Base-by-base conservation (phyloP, 2,113 vertebrate genomes). In the Chelonoidis abingdonii region DNA sequence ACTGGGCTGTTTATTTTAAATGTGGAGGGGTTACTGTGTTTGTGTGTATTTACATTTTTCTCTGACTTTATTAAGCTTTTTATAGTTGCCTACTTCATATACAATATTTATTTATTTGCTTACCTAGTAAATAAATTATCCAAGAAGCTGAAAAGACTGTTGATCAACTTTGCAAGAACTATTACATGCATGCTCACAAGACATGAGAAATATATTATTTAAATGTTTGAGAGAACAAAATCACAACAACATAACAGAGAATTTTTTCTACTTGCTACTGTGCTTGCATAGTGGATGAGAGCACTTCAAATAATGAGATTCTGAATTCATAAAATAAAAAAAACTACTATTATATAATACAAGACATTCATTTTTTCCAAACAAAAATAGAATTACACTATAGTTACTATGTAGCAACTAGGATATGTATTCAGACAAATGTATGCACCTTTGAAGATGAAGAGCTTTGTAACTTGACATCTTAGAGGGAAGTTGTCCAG, bases 141-240 rank as follows among this genome's bases (percentile, higher is more conserved):
- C 84, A 24, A 89, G 92, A 94, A 93, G 88, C 52, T 82, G 52
- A 86, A 90, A 29, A 93, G 50, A 83, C 21, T 0, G 0, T 3
- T 90, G 81, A 93, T 83, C 5, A 12, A 91, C 56, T 91, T 92
- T 80, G 44, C 49, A 94, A 91, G 78, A 84, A 12, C 56, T 93
- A 52, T 62, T 89, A 86, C 19, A 81, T 50, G 94, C 94, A 92
- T 89, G 5, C 3, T 3, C 1, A 41, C 25, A 50, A 79, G 57
- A 10, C 87, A 85, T 92, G 59, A 82, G 94, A 57, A 87, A 91
- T 93, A 92, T 65, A 91, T 76, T 80, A 88, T 19, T 72, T 12
- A 90, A 89, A 13, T 72, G 81, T 6, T 82, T 22, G 93, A 89
- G 54, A 96, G 84, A 1, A 9, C 38, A 90, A 92, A 97, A 94